Evolutionary conservation across 2,113 vertebrate species (phyloP), one percentile per base, ranked within the genome.

Genomic region (Cephalopholis sonnerati): DNA sequence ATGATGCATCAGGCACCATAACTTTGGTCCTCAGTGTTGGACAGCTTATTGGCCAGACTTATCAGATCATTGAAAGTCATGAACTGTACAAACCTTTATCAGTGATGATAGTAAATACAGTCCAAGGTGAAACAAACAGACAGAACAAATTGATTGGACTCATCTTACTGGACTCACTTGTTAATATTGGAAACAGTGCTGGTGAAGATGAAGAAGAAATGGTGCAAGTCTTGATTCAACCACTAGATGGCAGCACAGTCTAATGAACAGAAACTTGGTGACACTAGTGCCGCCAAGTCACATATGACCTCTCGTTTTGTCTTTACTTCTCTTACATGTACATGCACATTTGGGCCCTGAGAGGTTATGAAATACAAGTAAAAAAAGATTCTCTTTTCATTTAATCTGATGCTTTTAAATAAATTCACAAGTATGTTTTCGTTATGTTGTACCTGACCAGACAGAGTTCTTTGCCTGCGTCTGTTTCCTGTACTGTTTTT

Each of bases 191-290:
- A 50, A 27, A 66, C 64, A 32, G 32, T 36, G n/a, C 55, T 59
- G 17, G 1, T 25, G 2, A 12, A 59, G 12, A n/a, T 7, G 18
- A 13, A 36, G 15, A 24, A 4, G 11, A 20, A 12, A n/a, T 10
- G n/a, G 0, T 84, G 83, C 27, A 67, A 32, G 1, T 16, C 46
- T 20, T 48, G 5, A 12, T 73, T 2, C 1, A 6, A 46, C 78
- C 91, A 81, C 50, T 73, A 87, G 89, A 84, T 85, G 80, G 88
- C 85, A 86, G 88, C 82, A 92, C 0, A 66, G 64, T 54, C 62
- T 13, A 70, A 85, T 11, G 57, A 87, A 89, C 22, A 15, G 27
- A 25, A 27, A 61, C 5, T 0, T 0, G 3, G 20, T 0, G 7
- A 41, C 7, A 3, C 6, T 1, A 9, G 13, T 0, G 0, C 6